Evolutionary conservation across 2,888 invertebrate genomes (phyloP).

Genomic region (Brachyptera risi): DNA sequence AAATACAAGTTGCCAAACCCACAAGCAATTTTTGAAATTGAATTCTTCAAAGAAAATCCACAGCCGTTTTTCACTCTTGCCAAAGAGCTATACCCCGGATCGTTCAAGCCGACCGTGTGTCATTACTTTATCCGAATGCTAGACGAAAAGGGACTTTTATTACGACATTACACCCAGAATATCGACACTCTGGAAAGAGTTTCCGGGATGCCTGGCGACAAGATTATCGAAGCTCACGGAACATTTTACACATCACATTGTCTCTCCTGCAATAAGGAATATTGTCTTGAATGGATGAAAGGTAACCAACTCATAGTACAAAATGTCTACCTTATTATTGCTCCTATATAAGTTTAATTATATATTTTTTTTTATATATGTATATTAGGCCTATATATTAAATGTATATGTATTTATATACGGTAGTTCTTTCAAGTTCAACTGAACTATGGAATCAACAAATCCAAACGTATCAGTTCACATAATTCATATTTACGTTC

Average conservation of each 20-base stretch:
- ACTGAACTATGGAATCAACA: no score
- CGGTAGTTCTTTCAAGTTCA: no score
- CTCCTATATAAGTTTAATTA: neutral
- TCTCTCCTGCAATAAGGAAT: slow-evolving; percentile 66
- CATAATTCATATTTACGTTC: no score
- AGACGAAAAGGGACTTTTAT: slow-evolving; percentile 67
- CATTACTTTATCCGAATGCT: slow-evolving; percentile 89
- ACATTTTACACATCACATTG: slow-evolving; percentile 88
- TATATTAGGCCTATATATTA: no score
- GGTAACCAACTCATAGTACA: slow-evolving; percentile 46
- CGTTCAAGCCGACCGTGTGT: slow-evolving; percentile 81
- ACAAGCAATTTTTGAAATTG: slow-evolving; percentile 87
- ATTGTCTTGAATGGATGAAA: slow-evolving; percentile 81
- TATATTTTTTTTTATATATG: slow-evolving; percentile 35
- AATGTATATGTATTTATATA: no score
- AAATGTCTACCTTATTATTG: neutral
- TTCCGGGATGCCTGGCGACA: slow-evolving; percentile 77
- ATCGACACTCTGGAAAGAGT: slow-evolving; percentile 89
- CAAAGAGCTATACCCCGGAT: slow-evolving; percentile 83
- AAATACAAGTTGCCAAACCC: slow-evolving; percentile 90
- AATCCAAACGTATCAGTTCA: no score
- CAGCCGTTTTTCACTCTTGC: slow-evolving; percentile 90
- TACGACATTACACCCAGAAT: slow-evolving; percentile 65
- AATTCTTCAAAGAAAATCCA: slow-evolving; percentile 82
- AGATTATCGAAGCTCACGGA: slow-evolving; percentile 92